Conservation (phyloP, 2,113 vertebrate genomes). For the Silurus asotus region DNA sequence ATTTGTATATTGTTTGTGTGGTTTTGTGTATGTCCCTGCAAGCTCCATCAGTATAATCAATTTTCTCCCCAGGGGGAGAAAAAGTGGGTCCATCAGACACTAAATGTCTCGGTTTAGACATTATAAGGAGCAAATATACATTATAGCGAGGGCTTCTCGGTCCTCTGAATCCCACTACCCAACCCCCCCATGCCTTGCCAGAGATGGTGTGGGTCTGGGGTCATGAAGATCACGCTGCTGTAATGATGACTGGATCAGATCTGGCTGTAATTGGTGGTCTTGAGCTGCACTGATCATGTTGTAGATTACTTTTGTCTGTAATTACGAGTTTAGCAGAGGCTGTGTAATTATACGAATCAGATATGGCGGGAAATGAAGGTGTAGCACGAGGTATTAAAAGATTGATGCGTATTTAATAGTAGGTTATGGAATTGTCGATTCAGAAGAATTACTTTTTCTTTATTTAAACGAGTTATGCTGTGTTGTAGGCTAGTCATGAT, state of each 20-base stretch:
- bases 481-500: background rate
- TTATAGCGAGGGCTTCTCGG: conserved; percentile 5
- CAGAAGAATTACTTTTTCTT: background rate
- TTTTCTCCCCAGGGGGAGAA: conserved; percentile 1
- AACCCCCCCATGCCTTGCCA: background rate
- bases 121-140: conserved; percentile 29
- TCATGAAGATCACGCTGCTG: background rate
- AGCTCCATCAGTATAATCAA: conserved; percentile 17
- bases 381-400: background rate
- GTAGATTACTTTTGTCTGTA: background rate
- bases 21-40: background rate
- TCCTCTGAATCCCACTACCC: background rate
- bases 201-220: background rate
- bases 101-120: conserved; percentile 29
- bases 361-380: conserved; percentile 4
- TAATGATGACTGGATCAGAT: background rate
- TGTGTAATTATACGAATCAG: background rate
- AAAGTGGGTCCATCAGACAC: conserved; percentile 9
- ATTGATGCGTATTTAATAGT: background rate
- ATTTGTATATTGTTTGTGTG: background rate
- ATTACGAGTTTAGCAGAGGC: background rate
- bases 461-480: background rate
- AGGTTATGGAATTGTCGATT: background rate
- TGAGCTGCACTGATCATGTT: background rate
- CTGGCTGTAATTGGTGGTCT: background rate